Evolutionary conservation across 2,888 invertebrate genomes (phyloP).

Genomic region (Liposcelis brunnea): DNA sequence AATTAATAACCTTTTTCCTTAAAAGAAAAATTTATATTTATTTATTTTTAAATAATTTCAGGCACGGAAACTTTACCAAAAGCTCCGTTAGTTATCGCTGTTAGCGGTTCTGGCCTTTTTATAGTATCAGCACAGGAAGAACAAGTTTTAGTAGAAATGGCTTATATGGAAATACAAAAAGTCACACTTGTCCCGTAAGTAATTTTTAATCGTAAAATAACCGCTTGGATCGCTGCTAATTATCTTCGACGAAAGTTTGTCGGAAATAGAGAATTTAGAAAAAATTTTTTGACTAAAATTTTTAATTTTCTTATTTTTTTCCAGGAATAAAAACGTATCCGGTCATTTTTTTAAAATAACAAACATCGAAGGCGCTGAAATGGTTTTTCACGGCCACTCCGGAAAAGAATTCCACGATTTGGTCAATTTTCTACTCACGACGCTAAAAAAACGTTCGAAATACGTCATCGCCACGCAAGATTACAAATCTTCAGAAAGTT

Average conservation of each 20-base stretch:
- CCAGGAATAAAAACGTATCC: conserved; percentile 29
- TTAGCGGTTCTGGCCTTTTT: conserved; percentile 87
- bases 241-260: too few species aligned
- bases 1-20: background rate
- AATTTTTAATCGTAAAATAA: too few species aligned
- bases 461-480: conserved; percentile 63
- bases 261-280: too few species aligned
- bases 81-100: conserved; percentile 51
- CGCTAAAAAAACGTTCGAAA: conserved; percentile 67
- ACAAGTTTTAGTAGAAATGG: conserved; percentile 70
- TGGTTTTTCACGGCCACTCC: conserved; percentile 75
- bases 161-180: conserved; percentile 70
- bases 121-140: conserved; percentile 76
- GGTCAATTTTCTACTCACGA: conserved; percentile 68
- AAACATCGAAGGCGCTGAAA: conserved; percentile 77
- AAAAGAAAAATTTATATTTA: background rate
- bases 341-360: conserved; percentile 54
- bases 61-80: conserved; percentile 6
- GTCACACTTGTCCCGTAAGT: conserved; percentile 39
- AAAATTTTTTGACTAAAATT: background rate
- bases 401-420: conserved; percentile 70
- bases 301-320: conserved; percentile 13
- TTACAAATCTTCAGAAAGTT: conserved; percentile 31
- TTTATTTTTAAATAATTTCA: conserved; percentile 9
- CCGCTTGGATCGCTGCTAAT: too few species aligned